Base-by-base conservation (phyloP, 2,113 vertebrate genomes). In the Pluvialis apricaria region DNA sequence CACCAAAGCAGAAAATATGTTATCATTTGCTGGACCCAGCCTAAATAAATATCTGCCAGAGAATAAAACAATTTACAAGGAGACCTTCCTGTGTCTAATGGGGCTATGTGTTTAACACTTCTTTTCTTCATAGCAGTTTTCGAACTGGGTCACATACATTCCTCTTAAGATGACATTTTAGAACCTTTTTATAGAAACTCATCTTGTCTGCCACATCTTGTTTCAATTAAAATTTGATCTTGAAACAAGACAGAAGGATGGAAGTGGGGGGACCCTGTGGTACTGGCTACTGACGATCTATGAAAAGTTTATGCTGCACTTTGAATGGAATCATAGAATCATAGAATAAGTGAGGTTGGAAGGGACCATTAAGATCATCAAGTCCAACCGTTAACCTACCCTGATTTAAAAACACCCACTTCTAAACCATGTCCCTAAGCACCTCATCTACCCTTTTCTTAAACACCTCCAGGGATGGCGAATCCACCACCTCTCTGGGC, bases 141-240 rank as follows among this genome's bases (percentile, higher is more conserved):
- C 91, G 66, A 96, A 96, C 57, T 90, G 68, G 60, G 91, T 94
- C 88, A 90, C 51, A 57, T 24, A 77, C 29, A 32, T 92, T 86
- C 38, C 75, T 90, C 40, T 81, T 86, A 90, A 90, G 70, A 72
- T 69, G 81, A 92, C 75, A 90, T 57, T 90, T 96, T 69, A 57
- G 40, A 85, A n/a, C 49, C 55, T 95, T 78, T 96, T 94, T 90
- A 69, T 91, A 86, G 91, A 69, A 61, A 83, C 7, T 64, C 57
- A 89, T 79, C 76, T 85, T 69, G 38, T 36, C 68, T 80, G 36
- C 34, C n/a, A 45, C 32, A 66, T 57, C 60, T 88, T 76, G 14
- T 81, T 96, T 88, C 86, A 95, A 92, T 96, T 92, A 94, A 94
- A 94, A 86, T 72, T 90, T 92, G 75, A 79, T 89, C 92, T 96